Percentiles rank a stretch among this genome's conserved stretches.
Evolutionary conservation across 2,888 invertebrate genomes (phyloP).

Genomic region (Onthophagus sagittarius): DNA sequence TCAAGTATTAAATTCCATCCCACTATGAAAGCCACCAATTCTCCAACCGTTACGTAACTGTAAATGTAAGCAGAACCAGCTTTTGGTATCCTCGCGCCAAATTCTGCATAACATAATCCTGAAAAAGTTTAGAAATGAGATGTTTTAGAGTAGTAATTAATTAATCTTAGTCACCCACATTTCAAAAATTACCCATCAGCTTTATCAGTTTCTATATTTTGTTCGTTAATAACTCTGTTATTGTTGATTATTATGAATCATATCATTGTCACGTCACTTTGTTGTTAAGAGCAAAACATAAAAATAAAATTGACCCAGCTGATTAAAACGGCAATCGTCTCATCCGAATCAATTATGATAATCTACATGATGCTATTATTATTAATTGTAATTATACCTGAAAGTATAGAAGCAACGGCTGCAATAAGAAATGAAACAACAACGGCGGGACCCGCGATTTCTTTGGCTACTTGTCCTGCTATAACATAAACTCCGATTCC

Average conservation of each 20-base stretch:
- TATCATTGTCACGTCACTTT: background rate
- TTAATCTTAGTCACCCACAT: too few relatives aligned
- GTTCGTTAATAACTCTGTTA: background rate
- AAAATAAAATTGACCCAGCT: background rate
- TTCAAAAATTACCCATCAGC: background rate
- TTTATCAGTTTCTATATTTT: background rate
- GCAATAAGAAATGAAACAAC: slow-evolving; percentile 81
- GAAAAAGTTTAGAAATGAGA: too few relatives aligned
- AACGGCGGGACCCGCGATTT: slow-evolving; percentile 80
- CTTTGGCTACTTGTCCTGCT: slow-evolving; percentile 77
- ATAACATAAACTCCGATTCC: slow-evolving; percentile 90
- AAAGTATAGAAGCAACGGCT: slow-evolving; percentile 82
- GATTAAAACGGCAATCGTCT: too few relatives aligned
- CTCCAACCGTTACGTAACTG: slow-evolving; percentile 89
- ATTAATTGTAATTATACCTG: slow-evolving; percentile 55
- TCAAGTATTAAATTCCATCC: slow-evolving; percentile 93
- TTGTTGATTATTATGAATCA: background rate
- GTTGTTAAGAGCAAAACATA: background rate
- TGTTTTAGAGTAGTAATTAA: too few relatives aligned
- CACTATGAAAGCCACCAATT: slow-evolving; percentile 85
- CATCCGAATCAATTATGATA: too few relatives aligned
- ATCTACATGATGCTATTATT: too few relatives aligned
- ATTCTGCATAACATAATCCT: slow-evolving; percentile 89
- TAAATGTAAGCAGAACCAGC: slow-evolving; percentile 92
- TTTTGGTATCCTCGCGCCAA: slow-evolving; percentile 81